Evolutionary conservation across 1,140 invertebrate species (phyloP), one percentile per base, ranked within the genome.

Genomic region (Chironomus tepperi): DNA sequence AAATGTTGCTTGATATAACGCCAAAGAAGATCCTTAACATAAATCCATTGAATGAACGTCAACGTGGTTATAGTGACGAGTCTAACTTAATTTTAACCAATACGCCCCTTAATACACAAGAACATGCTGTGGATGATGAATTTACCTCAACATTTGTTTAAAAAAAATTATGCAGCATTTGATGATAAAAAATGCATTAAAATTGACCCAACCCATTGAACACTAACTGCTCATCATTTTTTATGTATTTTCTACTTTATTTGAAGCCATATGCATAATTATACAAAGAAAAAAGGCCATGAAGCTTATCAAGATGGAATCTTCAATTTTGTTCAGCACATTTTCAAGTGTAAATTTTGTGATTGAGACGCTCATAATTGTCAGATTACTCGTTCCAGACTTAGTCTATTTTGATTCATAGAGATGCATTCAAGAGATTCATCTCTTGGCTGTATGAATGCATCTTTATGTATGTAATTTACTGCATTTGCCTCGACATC

Each of bases 31-130:
- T 70, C 65, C 18, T 70, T 16, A 70, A 34, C 24, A 34, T 34
- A 34, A 34, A 70, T 21, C 1, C 18, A 70, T 18, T 70, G 19
- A 70, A 19, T 70, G 18, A 19, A 8, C 65, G 18, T 21, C 16
- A 21, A 9, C 47, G 7, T 70, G 65, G 19, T 0, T 0, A 16
- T 57, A n/a, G 10, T 12, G 47, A 57, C n/a, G 47, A 10, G 18
- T 3, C 19, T 21, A 70, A 70, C 65, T 70, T 70, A 70, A 70
- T 70, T 70, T 70, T 70, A 70, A 16, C 65, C 7, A 70, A 70
- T 18, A 70, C 65, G 65, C 65, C 65, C 65, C 9, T 70, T 10
- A 15, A 57, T 57, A 57, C 12, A 15, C 47, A 15, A 10, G 43
- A 9, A 47, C 43, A 47, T 47, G 24, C 24, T 34, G 24, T 34